phyloP scores from a whole-genome alignment of 2,888 invertebrate species.

The Escarpia spicata region DNA sequence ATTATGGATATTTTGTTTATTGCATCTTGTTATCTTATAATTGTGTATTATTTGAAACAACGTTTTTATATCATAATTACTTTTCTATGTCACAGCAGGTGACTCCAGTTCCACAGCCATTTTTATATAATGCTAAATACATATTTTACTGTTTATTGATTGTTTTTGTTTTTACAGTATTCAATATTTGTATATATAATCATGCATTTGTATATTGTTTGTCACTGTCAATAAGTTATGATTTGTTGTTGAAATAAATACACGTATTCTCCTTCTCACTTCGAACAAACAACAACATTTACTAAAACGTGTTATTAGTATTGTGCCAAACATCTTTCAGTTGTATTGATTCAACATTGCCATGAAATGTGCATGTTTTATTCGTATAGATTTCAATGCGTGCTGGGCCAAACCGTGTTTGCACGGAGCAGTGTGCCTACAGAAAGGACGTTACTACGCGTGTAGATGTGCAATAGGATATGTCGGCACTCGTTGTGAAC shows the following conservation, averaged over 20 bases:
- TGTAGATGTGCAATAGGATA: not conserved
- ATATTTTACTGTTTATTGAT: too few species aligned
- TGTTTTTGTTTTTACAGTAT: too few species aligned
- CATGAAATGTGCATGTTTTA: not conserved
- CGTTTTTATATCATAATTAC: too few species aligned
- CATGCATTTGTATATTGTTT: too few species aligned
- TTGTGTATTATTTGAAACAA: too few species aligned
- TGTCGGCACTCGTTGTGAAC: slow-evolving; percentile 5
- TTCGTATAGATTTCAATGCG: not conserved
- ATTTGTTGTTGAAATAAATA: not conserved
- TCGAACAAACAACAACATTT: not conserved
- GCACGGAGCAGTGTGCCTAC: not conserved
- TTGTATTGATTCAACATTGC: not conserved
- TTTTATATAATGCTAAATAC: too few species aligned
- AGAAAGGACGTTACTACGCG: not conserved
- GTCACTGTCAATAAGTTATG: not conserved
- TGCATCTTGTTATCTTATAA: too few species aligned
- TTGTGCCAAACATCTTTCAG: not conserved
- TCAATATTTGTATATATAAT: too few species aligned
- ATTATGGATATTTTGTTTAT: too few species aligned
- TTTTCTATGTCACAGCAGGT: too few species aligned
- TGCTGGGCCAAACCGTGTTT: not conserved
- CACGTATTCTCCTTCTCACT: not conserved
- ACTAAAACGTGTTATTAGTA: not conserved
- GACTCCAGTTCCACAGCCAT: too few species aligned